phyloP scores from a whole-genome alignment of 2,888 invertebrate genomes.

The Ophion costatus region DNA sequence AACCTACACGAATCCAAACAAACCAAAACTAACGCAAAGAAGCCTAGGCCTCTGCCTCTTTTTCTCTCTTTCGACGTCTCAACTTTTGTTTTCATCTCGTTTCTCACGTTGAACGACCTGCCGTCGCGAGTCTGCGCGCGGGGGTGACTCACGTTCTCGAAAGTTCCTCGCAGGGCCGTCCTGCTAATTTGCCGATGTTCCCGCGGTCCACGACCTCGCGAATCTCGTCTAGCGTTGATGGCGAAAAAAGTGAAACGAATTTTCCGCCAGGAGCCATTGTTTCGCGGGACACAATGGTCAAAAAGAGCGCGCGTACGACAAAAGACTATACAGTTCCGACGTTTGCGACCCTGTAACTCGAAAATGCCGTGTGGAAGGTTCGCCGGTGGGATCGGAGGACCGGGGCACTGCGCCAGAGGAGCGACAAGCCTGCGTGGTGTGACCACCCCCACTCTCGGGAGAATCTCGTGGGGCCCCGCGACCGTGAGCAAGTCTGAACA shows the following conservation, averaged over 20 bases:
- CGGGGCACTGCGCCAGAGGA: slow-evolving; percentile 30
- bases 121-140: slow-evolving; percentile 21
- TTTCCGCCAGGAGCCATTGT: not conserved
- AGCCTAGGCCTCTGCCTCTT: no score
- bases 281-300: not conserved
- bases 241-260: not conserved
- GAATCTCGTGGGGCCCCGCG: slow-evolving; percentile 27
- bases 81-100: slow-evolving; percentile 41
- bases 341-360: not conserved
- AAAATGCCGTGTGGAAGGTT: not conserved
- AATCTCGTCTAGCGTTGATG: not conserved
- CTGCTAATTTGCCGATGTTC: not conserved
- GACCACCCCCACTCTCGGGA: slow-evolving; percentile 65
- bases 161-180: slow-evolving; percentile 60
- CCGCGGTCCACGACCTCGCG: slow-evolving; percentile 38
- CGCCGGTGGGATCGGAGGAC: not conserved
- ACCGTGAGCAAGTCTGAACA: slow-evolving; percentile 71
- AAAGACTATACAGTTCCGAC: no score
- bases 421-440: slow-evolving; percentile 43
- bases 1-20: no score
- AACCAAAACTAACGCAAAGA: no score
- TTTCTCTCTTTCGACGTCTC: not conserved
- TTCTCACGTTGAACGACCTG: slow-evolving; percentile 61
- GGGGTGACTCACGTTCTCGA: slow-evolving; percentile 60
- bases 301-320: no score